A percentile compares a stretch with the other conserved stretches of the same genome.
Conservation (phyloP, 2,797 vertebrate genomes). For the Rousettus madagascariensis region DNA sequence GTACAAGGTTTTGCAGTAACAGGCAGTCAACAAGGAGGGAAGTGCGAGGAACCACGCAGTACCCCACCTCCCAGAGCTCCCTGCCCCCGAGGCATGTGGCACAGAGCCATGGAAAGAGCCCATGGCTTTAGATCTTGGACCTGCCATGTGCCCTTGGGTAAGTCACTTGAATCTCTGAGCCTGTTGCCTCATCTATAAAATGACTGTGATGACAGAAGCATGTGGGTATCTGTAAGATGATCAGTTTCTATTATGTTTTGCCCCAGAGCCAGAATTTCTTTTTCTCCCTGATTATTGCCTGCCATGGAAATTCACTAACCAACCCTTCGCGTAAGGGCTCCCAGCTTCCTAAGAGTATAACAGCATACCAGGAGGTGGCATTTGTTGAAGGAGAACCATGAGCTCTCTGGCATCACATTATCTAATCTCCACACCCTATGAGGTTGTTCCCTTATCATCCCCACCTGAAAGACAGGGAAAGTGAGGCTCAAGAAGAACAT, state of each 20-base stretch:
- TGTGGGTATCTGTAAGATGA: background rate
- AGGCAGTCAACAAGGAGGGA: background rate
- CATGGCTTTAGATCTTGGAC: background rate
- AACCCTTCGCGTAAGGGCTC: background rate
- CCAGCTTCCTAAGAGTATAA: background rate
- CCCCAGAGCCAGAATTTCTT: background rate
- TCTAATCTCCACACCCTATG: background rate
- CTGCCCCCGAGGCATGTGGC: background rate
- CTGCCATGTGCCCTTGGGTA: background rate
- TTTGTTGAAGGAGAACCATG: background rate
- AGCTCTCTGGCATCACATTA: background rate
- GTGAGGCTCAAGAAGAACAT: background rate
- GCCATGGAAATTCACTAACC: background rate
- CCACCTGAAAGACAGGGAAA: background rate
- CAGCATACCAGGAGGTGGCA: background rate
- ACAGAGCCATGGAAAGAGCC: background rate
- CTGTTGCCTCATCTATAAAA: slow-evolving; percentile 48
- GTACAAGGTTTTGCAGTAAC: background rate
- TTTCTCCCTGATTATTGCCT: background rate
- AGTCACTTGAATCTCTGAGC: background rate
- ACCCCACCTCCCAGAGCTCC: background rate
- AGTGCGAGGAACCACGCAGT: background rate
- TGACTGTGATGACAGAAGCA: background rate
- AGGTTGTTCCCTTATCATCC: background rate
- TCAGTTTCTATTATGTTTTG: background rate